Evolutionary conservation across 2,888 invertebrate species (phyloP), one percentile per base, ranked within the genome.

Genomic region (Caenorhabditis becei): DNA sequence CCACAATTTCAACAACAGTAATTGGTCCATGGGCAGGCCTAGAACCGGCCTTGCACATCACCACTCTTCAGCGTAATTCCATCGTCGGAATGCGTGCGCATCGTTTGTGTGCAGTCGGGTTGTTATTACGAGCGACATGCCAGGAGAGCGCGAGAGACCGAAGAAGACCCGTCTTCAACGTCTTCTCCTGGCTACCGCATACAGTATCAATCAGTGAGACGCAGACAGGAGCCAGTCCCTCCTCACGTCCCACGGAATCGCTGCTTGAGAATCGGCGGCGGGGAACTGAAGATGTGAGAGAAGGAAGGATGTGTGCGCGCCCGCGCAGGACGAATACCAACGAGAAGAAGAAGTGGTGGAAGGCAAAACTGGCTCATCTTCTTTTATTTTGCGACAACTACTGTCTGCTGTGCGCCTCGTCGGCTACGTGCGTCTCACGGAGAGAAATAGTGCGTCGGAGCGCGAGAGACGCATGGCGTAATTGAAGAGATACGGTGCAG

Each of bases 351-450:
- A 56, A 47, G 72, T 63, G 63, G 65, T 56, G 49, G 72, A 72
- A 63, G 72, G 65, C 72, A 74, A 74, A 74, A 74, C 74, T 74
- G 74, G 74, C 74, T 74, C 74, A 74, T 74, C 74, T 74, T 65
- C 65, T 72, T 72, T 65, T 58, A 72, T 72, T 72, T 72, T 72
- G 44, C 72, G 56, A 62, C 62, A 56, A 26, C 63, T 63, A 65
- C 58, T 66, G 74, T 65, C 71, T 62, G 37, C 47, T 54, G 72
- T 56, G 63, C 65, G 63, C 65, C 59, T 51, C 51, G 58, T 56
- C 69, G 49, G 49, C 49, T 69, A 63, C 49, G 56, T 44, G 63
- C 71, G 71, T 62, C 62, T 51, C 35, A 44, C n/a, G 41, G 23
- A 44, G 62, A 28, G 65, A 72, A 65, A 72, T 58, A 72, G 72